Base-by-base conservation (phyloP, 2,888 invertebrate species). In the Hipparchia sbordonii region DNA sequence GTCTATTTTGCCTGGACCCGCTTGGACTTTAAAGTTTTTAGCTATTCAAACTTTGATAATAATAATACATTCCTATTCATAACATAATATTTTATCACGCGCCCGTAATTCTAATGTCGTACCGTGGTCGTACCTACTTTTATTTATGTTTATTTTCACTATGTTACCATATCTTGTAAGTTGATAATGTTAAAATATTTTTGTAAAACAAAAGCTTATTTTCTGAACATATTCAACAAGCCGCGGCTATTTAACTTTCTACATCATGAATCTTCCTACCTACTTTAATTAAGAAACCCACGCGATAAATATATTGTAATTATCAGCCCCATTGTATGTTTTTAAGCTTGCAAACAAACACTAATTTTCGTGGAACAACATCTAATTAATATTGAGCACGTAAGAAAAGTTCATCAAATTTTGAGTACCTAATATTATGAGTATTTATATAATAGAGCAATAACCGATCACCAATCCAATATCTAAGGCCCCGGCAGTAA, bases 231-330 rank as follows among this genome's bases (percentile, higher is more conserved):
- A n/a, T n/a, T 56, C 13, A 56, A 33, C 5, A 60, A 39, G 39
- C 39, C 39, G 39, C 39, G 39, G 39, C 46, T 61, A 61, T 61
- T 45, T 12, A 61, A 61, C 61, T 61, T 61, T 61, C 61, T 61
- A 61, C 61, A 61, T 61, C 61, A n/a, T 46, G 45, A n/a, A 61
- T 61, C 61, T 61, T 61, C 45, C 46, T 46, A 46, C 45, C n/a
- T 23, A 23, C 23, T 23, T 45, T 61, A 61, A 61, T 61, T 61
- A 61, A 61, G 60, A 45, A 59, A 33, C 33, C 33, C 45, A 61
- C 60, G 45, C 45, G 60, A 45, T 61, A 61, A 45, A 61, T 45
- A 61, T 61, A 45, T 61, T 61, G 61, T 46, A 61, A 61, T 61
- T 45, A 61, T 45, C 45, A n/a, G 0, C 61, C n/a, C n/a, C 61